Conservation (phyloP, 2,113 vertebrate genomes). For the Alces alces region DNA sequence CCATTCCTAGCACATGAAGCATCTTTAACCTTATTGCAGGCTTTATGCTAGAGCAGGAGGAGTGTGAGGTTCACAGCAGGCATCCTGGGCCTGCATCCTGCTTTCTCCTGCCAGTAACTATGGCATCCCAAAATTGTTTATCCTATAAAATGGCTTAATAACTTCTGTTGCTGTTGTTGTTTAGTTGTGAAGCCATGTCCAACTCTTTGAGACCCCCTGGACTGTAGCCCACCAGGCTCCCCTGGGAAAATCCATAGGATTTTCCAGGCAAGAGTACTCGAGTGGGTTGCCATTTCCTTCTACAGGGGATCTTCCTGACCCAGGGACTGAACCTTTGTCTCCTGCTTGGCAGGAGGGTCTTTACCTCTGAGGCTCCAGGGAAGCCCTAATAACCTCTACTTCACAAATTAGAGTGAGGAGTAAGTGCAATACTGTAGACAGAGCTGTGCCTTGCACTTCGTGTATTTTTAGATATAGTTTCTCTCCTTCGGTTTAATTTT, state of each 20-base stretch:
- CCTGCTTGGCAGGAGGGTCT: neutral
- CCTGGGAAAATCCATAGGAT: neutral
- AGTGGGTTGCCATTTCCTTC: neutral
- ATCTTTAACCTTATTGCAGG: neutral
- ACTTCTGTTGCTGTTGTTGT: neutral
- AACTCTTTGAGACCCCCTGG: neutral
- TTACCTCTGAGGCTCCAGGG: neutral
- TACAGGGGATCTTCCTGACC: neutral
- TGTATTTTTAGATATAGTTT: neutral
- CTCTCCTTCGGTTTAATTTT: neutral
- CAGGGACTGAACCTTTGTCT: neutral
- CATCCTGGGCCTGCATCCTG: accelerated
- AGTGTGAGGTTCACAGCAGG: neutral
- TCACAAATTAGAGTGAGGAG: neutral
- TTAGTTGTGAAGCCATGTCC: neutral
- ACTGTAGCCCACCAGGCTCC: neutral
- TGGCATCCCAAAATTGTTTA: neutral
- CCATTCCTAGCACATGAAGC: no score
- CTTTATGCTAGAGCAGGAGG: accelerated
- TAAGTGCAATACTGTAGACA: neutral
- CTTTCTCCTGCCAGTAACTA: neutral
- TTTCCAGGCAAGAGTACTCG: neutral
- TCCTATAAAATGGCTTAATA: neutral
- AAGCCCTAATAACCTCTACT: neutral
- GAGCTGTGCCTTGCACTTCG: neutral